Conservation (phyloP, 2,113 vertebrate genomes). For the Pandion haliaetus region DNA sequence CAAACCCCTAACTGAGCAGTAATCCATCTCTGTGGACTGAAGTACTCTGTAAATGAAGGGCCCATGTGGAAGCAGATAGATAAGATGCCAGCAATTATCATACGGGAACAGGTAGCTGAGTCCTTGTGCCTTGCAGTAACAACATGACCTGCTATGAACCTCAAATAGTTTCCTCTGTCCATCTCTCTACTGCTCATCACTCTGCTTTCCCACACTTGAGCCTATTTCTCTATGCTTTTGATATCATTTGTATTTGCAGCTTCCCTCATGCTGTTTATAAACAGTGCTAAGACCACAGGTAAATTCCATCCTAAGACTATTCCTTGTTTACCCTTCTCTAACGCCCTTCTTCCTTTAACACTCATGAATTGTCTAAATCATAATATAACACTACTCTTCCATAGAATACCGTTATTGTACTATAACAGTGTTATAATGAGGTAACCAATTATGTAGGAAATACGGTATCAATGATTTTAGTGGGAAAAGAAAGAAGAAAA, state of each 20-base stretch:
- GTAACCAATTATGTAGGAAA: neutral
- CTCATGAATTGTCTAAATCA: neutral
- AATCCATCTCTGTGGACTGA: neutral
- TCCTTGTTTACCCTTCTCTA: neutral
- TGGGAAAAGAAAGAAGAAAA: neutral
- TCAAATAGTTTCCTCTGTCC: neutral
- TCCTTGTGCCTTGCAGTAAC: neutral
- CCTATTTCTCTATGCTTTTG: neutral
- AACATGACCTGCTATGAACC: neutral
- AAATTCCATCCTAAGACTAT: neutral
- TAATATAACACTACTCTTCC: neutral
- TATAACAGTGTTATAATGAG: neutral
- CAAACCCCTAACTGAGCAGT: neutral
- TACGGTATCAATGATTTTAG: neutral
- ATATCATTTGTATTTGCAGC: neutral
- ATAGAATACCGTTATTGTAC: neutral
- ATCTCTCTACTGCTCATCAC: neutral
- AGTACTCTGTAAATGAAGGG: neutral
- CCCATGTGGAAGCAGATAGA: neutral
- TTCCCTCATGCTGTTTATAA: neutral
- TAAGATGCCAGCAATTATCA: neutral
- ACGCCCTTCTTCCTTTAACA: neutral
- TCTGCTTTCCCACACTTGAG: neutral
- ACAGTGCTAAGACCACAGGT: neutral
- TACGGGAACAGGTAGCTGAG: neutral